These are phyloP conservation scores for Meandrina meandrites DNA, from an alignment of 92 coral and sea anemone species.

Conservation along the genomic window DNA sequence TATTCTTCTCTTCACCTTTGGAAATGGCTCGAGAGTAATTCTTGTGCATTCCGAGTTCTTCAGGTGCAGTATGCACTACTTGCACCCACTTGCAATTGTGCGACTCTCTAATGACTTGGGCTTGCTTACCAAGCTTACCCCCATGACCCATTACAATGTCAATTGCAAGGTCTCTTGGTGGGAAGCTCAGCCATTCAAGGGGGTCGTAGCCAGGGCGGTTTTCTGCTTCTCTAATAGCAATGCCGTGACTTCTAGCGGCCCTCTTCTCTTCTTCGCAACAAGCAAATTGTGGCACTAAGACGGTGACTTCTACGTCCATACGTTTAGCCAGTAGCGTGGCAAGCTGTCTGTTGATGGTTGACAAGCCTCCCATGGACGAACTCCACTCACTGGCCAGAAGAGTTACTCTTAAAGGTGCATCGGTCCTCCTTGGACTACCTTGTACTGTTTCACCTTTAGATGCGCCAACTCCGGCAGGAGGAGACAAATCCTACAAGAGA, in stretches of 20 bases:
- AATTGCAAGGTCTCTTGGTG: no score
- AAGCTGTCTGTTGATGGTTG: no score
- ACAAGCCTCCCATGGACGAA: no score
- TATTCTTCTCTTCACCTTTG: conserved; percentile 17
- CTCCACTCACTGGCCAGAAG: no score
- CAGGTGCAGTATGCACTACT: no score
- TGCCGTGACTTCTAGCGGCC: not conserved
- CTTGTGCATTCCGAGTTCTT: conserved; percentile 12
- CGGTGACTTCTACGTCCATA: not conserved
- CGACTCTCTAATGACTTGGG: no score
- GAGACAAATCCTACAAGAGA: not conserved
- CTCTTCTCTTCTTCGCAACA: conserved; percentile 16
- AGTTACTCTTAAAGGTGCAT: not conserved
- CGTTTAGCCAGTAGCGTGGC: not conserved
- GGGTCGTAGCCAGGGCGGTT: conserved; percentile 15
- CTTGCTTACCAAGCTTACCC: no score
- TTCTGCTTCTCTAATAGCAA: conserved; percentile 7
- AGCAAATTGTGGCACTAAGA: conserved; percentile 13
- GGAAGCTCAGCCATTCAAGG: conserved; percentile 23
- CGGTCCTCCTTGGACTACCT: not conserved
- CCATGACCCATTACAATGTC: no score
- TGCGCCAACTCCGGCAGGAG: no score
- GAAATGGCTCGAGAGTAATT: not conserved
- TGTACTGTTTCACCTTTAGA: not conserved
- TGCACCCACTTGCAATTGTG: no score